A percentile compares a stretch with the other conserved stretches of the same genome.
Conservation (phyloP, 2,888 invertebrate genomes). For the Arrhopalites spinosus region DNA sequence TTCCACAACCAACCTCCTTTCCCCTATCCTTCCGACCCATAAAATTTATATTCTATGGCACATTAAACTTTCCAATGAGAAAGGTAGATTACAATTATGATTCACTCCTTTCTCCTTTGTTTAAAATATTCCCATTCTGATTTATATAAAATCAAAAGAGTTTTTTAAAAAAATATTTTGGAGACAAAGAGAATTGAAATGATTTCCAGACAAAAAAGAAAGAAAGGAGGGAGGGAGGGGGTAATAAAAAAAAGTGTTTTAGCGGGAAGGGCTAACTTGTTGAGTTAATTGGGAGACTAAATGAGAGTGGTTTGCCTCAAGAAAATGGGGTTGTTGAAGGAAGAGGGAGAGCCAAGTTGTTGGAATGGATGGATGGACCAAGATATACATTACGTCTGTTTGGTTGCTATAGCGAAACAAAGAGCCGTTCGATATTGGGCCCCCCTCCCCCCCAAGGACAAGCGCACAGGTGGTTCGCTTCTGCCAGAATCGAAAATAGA, state of each 20-base stretch:
- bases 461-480: conserved; percentile 54
- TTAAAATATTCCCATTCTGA: not conserved
- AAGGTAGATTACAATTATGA: too few species aligned
- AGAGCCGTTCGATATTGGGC: conserved; percentile 47
- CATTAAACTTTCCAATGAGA: too few species aligned
- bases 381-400: too few species aligned
- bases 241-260: too few species aligned
- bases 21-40: too few species aligned
- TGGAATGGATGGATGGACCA: too few species aligned
- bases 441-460: too few species aligned
- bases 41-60: too few species aligned
- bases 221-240: not conserved
- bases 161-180: not conserved
- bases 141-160: not conserved
- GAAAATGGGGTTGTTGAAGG: not conserved
- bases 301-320: not conserved
- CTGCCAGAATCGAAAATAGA: not conserved
- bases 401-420: not conserved
- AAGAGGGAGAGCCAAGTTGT: not conserved
- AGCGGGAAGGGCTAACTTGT: too few species aligned
- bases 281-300: not conserved
- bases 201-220: not conserved
- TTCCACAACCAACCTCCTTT: too few species aligned
- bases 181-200: not conserved
- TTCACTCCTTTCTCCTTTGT: too few species aligned